These are phyloP conservation scores for Synanthedon andrenaeformis DNA, from an alignment of 2,888 invertebrate genomes.

Conservation along the genomic window DNA sequence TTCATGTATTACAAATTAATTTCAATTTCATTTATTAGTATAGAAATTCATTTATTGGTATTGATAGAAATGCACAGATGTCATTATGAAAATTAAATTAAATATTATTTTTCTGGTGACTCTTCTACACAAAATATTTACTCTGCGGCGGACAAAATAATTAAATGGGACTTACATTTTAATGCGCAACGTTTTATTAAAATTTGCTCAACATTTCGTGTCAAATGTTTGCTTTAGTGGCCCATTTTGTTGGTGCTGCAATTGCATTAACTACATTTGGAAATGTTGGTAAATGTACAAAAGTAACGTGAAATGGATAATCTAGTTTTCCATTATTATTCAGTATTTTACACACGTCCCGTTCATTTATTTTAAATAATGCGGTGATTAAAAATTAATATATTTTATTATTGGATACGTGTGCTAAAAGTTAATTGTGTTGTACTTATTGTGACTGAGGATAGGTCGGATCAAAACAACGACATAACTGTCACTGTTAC, in stretches of 20 bases:
- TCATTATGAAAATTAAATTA: background rate
- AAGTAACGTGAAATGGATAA: background rate
- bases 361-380: no score
- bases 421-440: no score
- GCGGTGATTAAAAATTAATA: no score
- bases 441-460: no score
- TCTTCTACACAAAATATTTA: constrained; percentile 4
- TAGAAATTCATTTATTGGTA: no score
- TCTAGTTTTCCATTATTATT: background rate
- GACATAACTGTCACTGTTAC: no score
- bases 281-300: background rate
- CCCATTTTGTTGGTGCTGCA: background rate
- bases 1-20: no score
- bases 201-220: constrained; percentile 5
- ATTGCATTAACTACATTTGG: background rate
- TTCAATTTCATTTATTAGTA: no score
- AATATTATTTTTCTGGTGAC: background rate
- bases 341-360: background rate
- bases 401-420: no score
- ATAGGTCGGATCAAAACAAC: no score
- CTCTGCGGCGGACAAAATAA: constrained; percentile 11
- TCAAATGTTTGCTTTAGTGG: background rate
- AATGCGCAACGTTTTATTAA: constrained; percentile 9
- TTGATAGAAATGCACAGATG: no score
- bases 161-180: constrained; percentile 19